Evolutionary conservation across 2,113 vertebrate genomes (phyloP), one percentile per base, ranked within the genome.

Genomic region (Sander lucioperca): DNA sequence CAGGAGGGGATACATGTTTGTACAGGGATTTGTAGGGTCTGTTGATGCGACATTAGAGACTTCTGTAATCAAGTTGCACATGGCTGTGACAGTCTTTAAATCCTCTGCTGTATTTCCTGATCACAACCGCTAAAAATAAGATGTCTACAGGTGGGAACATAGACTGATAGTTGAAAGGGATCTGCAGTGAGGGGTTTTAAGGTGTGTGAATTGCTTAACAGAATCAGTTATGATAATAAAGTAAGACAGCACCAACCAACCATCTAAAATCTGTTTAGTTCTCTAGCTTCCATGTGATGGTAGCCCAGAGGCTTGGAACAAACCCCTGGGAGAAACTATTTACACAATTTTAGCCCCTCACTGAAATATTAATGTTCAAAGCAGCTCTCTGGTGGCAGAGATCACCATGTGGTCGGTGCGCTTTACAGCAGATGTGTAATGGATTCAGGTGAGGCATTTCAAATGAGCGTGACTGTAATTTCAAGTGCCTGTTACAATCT

Each of bases 361-460:
- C 65, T 90, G 81, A 94, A 93, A 93, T 82, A 83, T 88, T 71
- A 92, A 89, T 87, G 89, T 77, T 93, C 67, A 83, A 82, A 90
- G 79, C 79, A 77, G 75, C 78, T 91, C 82, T 85, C 66, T 71
- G 70, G 67, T 65, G 68, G 83, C 90, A 91, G 68, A 84, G 66
- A 88, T 90, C 80, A 71, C 66, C 83, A 86, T 81, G 86, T 82
- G 89, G 87, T 79, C 72, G 1, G 53, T 45, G 56, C 33, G 19
- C 82, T 87, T 79, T 66, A 21, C 79, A 82, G 82, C 72, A 79
- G 71, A 84, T 79, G 81, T 84, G 84, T 85, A 84, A 93, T 82
- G 84, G 80, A 86, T 90, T 89, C 86, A 88, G 79, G 84, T 90
- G 82, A 86, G 77, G 79, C 83, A 66, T 81, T 92, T 30, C 66